Conservation (phyloP, 2,888 invertebrate genomes). For the Tipula vernalis region DNA sequence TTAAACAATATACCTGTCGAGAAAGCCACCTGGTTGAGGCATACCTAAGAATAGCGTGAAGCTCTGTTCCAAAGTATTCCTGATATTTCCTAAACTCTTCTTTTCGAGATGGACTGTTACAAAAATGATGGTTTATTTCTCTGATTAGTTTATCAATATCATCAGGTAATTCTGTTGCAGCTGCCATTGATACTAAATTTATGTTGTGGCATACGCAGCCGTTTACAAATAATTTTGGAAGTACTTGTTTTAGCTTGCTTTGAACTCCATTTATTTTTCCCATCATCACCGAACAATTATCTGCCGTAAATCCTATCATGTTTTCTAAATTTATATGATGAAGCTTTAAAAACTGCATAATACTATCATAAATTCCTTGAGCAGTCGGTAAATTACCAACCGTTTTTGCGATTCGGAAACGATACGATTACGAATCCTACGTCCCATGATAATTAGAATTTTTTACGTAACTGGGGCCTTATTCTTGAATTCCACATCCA, state of each 20-base stretch:
- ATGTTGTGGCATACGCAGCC: background rate
- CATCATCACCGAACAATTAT: background rate
- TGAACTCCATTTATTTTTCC: background rate
- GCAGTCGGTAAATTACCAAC: too few relatives aligned
- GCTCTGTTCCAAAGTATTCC: slow-evolving; percentile 10
- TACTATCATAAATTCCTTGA: background rate
- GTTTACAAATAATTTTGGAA: background rate
- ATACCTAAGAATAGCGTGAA: background rate
- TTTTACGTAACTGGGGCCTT: too few relatives aligned
- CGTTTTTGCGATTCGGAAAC: too few relatives aligned
- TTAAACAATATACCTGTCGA: background rate
- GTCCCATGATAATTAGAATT: too few relatives aligned
- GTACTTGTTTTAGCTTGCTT: background rate
- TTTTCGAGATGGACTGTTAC: slow-evolving; percentile 6
- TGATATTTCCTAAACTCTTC: background rate
- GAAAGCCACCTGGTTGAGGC: background rate
- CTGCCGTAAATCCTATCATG: background rate
- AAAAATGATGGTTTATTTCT: slow-evolving; percentile 12
- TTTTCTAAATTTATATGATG: background rate
- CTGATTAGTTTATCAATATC: too few relatives aligned
- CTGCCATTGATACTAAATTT: slow-evolving; percentile 7
- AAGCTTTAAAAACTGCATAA: background rate
- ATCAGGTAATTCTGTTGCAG: too few relatives aligned
- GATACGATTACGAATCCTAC: too few relatives aligned
- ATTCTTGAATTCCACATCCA: too few relatives aligned